Percentiles rank a stretch among this genome's conserved stretches.
These are phyloP conservation scores for Micrasema longulum DNA, from an alignment of 1,140 invertebrate species.

Conservation along the genomic window DNA sequence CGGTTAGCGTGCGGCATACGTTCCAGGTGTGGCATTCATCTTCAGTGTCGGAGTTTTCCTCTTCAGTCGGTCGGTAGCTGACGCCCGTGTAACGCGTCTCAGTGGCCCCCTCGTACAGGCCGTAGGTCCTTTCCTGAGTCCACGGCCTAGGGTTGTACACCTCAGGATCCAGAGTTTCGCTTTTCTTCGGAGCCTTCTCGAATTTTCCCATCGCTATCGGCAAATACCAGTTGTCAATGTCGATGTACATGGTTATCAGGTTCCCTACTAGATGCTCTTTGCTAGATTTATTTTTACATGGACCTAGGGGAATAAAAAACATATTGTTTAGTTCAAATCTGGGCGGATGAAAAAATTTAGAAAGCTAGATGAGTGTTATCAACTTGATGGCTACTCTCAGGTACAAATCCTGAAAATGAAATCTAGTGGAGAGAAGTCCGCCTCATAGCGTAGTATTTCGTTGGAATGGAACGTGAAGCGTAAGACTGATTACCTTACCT, in stretches of 20 bases:
- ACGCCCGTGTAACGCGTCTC: conserved; percentile 64
- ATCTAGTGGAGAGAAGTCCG: too few species aligned
- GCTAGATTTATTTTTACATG: conserved; percentile 51
- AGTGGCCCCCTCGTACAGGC: conserved; percentile 61
- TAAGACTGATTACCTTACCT: too few species aligned
- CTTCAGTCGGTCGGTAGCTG: conserved; percentile 57
- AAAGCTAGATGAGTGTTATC: too few species aligned
- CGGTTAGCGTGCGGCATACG: conserved; percentile 58
- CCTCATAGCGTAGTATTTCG: background rate
- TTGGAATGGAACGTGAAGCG: background rate
- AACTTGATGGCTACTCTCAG: too few species aligned
- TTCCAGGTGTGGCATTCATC: conserved; percentile 51
- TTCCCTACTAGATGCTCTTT: conserved; percentile 59
- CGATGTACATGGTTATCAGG: conserved; percentile 69
- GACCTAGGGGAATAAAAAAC: conserved; percentile 56
- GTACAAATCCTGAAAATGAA: too few species aligned
- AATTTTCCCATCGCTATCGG: conserved; percentile 61
- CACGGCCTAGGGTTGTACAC: conserved; percentile 63
- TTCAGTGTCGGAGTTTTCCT: conserved; percentile 36
- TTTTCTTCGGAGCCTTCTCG: conserved; percentile 54
- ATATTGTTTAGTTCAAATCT: background rate
- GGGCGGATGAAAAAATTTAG: background rate
- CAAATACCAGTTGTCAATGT: conserved; percentile 70
- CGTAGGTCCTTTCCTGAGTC: conserved; percentile 62
- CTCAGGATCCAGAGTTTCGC: conserved; percentile 59